These are phyloP conservation scores for Trichomycterus rosablanca DNA, from an alignment of 2,113 vertebrate species.

Conservation along the genomic window DNA sequence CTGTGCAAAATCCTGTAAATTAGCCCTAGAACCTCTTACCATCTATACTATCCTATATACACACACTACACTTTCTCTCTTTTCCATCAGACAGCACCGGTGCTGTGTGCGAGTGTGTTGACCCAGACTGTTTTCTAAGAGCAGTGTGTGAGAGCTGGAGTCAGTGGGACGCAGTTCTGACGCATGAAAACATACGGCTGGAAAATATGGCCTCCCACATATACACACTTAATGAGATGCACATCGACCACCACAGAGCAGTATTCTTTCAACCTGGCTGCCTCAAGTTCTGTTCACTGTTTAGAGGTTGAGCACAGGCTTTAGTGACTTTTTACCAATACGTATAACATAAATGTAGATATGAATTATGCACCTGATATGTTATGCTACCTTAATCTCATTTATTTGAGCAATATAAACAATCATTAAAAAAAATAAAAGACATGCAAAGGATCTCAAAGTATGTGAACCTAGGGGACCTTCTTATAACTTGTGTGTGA, in stretches of 20 bases:
- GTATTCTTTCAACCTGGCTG: conserved; percentile 10
- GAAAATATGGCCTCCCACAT: conserved; percentile 38
- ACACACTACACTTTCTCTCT: neutral
- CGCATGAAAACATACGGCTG: conserved; percentile 35
- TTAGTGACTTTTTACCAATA: too few relatives aligned
- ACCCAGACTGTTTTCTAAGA: conserved; percentile 42
- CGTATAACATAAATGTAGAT: too few relatives aligned
- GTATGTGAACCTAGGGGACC: too few relatives aligned
- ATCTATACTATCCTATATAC: neutral
- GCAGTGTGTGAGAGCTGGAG: conserved; percentile 32
- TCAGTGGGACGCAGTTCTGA: conserved; percentile 34
- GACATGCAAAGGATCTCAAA: too few relatives aligned
- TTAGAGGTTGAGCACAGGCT: neutral
- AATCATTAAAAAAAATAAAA: too few relatives aligned
- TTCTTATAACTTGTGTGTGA: too few relatives aligned
- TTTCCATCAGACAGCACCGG: conserved; percentile 8
- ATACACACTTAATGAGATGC: conserved; percentile 31
- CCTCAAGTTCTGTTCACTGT: conserved; percentile 11
- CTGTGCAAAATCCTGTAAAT: too few relatives aligned
- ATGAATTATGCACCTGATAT: too few relatives aligned
- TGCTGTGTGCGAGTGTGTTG: conserved; percentile 41
- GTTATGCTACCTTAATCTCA: too few relatives aligned
- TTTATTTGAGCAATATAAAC: too few relatives aligned
- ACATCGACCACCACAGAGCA: conserved; percentile 27
- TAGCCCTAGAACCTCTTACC: too few relatives aligned